Percentiles rank a stretch among this genome's conserved stretches.
phyloP scores from a whole-genome alignment of 1,140 invertebrate genomes.

The Nasonia vitripennis region DNA sequence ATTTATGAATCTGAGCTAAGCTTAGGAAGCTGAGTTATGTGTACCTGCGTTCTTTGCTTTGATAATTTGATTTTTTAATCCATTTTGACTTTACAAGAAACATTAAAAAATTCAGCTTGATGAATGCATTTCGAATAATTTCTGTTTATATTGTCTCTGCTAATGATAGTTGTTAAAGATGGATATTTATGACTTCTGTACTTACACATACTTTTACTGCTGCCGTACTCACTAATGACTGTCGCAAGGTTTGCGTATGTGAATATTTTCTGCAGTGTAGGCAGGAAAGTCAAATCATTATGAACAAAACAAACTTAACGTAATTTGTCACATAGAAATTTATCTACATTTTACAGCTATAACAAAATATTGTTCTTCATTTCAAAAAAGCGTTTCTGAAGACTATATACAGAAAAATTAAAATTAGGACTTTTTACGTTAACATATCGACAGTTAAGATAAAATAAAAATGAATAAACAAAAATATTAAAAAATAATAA shows the following conservation, averaged over 20 bases:
- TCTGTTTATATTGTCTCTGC: neutral
- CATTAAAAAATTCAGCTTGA: too few species aligned
- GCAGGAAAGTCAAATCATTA: neutral
- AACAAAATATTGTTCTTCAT: too few species aligned
- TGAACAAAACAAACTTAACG: neutral
- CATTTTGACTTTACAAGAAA: too few species aligned
- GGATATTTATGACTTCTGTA: neutral
- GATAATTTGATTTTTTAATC: neutral
- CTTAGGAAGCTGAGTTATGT: neutral
- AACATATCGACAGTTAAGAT: neutral
- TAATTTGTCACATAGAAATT: neutral
- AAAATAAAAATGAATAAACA: neutral
- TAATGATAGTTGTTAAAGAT: neutral
- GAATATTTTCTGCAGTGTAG: neutral
- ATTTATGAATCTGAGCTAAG: constrained; percentile 63
- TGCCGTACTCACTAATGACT: constrained; percentile 30
- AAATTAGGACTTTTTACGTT: neutral
- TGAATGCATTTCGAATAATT: neutral
- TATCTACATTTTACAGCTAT: too few species aligned
- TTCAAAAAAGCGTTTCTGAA: neutral
- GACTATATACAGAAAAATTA: neutral
- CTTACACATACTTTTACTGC: constrained; percentile 15
- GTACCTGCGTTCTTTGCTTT: neutral
- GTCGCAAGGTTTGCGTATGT: constrained; percentile 3
- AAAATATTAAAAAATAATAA: too few species aligned